Percentiles rank a stretch among this genome's conserved stretches.
These are phyloP conservation scores for Pachycephala philippinensis DNA, from an alignment of 2,113 vertebrate species.

Conservation along the genomic window DNA sequence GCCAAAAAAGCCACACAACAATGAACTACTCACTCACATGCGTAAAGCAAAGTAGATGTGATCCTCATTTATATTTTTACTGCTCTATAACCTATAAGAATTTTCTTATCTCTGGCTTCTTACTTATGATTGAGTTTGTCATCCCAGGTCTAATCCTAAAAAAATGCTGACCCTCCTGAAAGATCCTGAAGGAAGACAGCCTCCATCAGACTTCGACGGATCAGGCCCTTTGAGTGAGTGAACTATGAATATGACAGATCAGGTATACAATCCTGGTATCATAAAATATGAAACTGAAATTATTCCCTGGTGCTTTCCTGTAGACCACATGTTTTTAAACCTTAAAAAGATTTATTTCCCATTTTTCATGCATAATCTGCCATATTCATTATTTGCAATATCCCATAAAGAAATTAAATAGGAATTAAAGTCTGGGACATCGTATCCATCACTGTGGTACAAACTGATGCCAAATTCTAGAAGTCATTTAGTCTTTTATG, in stretches of 20 bases:
- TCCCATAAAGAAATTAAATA: slow-evolving; percentile 69
- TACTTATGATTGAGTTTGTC: not conserved
- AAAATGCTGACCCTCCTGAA: not conserved
- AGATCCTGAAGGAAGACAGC: not conserved
- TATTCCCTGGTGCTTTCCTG: slow-evolving; percentile 29
- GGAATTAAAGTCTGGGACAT: slow-evolving; percentile 57
- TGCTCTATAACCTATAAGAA: not conserved
- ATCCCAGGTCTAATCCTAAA: not conserved
- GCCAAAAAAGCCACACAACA: not conserved
- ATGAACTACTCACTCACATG: not conserved
- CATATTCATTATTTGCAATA: slow-evolving; percentile 66
- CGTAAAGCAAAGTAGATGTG: not conserved
- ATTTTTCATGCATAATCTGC: slow-evolving; percentile 57
- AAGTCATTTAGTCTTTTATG: not conserved
- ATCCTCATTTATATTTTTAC: not conserved
- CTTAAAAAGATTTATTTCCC: slow-evolving; percentile 60
- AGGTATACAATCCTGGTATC: slow-evolving; percentile 18
- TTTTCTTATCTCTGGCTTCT: not conserved
- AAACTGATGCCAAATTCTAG: slow-evolving; percentile 30
- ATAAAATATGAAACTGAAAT: slow-evolving; percentile 34
- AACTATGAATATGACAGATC: not conserved
- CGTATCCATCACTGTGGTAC: slow-evolving; percentile 54
- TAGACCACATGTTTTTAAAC: slow-evolving; percentile 32
- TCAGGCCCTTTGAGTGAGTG: not conserved
- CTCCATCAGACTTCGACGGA: not conserved